Conservation (phyloP, 2,888 invertebrate species). For the Amphimallon solstitiale region DNA sequence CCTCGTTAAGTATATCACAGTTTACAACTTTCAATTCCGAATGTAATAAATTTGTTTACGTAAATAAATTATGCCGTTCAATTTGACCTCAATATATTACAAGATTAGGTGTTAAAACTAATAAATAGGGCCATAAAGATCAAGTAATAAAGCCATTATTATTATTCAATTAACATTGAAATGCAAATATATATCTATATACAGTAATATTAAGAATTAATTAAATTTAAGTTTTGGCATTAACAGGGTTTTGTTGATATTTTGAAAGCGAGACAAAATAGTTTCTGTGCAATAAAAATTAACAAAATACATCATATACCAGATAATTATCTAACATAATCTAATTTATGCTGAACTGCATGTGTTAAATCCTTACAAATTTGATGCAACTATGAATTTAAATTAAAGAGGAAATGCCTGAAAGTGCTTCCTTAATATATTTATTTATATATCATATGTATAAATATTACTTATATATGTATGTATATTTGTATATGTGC, state of each 20-base stretch:
- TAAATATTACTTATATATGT: too few relatives aligned
- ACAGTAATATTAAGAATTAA: neutral
- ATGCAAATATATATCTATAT: neutral
- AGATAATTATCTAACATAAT: neutral
- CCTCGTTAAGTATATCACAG: too few relatives aligned
- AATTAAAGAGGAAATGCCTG: constrained; percentile 7
- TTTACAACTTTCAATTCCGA: too few relatives aligned
- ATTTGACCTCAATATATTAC: too few relatives aligned
- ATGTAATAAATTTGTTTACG: too few relatives aligned
- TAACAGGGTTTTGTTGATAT: neutral
- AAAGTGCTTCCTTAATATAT: neutral
- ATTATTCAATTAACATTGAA: constrained; percentile 2
- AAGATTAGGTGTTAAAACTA: too few relatives aligned
- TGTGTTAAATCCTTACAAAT: neutral
- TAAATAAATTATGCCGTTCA: too few relatives aligned
- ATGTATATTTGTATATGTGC: too few relatives aligned
- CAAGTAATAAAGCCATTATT: too few relatives aligned
- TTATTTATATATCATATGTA: too few relatives aligned
- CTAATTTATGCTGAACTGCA: constrained; percentile 1
- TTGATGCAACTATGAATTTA: neutral
- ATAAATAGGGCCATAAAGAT: too few relatives aligned
- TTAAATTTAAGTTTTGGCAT: neutral
- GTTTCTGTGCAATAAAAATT: neutral
- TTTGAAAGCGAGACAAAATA: constrained; percentile 12
- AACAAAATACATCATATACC: neutral